Evolutionary conservation across 2,888 invertebrate species (phyloP).

Genomic region (Mactromeris polynyma): DNA sequence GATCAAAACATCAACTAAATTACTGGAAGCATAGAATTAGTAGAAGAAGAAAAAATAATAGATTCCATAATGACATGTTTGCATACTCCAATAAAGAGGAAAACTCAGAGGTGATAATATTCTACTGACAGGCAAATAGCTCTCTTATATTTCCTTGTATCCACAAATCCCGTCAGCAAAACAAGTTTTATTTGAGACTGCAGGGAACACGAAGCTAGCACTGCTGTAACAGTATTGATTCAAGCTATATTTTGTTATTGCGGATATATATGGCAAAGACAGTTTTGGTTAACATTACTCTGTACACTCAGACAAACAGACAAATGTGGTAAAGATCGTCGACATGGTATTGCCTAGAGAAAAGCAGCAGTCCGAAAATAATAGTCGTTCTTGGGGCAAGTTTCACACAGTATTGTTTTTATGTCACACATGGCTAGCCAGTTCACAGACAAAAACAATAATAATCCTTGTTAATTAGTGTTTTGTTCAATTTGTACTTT

Average conservation of each 20-base stretch:
- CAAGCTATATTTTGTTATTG: slow-evolving; percentile 18
- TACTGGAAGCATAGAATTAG: not conserved
- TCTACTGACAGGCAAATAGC: slow-evolving; percentile 11
- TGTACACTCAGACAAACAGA: slow-evolving; percentile 1
- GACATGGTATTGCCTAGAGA: not conserved
- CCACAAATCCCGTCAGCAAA: not conserved
- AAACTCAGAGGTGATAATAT: not conserved
- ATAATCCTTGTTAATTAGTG: not conserved
- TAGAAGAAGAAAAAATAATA: not conserved
- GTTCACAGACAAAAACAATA: not conserved
- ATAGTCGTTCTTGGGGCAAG: not conserved
- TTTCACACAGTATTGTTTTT: not conserved
- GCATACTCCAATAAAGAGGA: not conserved
- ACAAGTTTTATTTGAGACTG: not conserved
- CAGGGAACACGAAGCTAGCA: not conserved
- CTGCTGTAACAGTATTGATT: slow-evolving; percentile 11
- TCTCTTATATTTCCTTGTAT: not conserved
- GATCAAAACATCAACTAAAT: slow-evolving; percentile 2
- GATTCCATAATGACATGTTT: slow-evolving; percentile 17
- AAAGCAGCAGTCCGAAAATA: not conserved
- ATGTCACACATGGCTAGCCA: not conserved
- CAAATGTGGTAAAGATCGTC: not conserved
- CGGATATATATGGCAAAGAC: not conserved
- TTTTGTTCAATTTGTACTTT: no score
- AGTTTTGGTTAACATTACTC: slow-evolving; percentile 1